Percentiles rank a stretch among this genome's conserved stretches.
Conservation (phyloP, 2,888 invertebrate genomes). For the Stictocephala bisonia region DNA sequence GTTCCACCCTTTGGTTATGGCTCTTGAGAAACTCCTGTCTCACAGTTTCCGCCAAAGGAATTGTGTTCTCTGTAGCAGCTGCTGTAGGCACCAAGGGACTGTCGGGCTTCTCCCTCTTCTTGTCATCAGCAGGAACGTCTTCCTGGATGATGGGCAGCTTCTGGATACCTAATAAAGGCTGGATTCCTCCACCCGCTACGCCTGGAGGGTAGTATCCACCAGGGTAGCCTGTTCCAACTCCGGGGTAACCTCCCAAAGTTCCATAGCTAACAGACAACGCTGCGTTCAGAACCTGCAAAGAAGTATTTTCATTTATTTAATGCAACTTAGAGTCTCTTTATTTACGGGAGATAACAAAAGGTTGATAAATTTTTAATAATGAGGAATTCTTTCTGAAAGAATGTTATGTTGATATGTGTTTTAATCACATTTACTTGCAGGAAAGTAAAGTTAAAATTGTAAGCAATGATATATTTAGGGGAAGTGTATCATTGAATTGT, state of each 20-base stretch:
- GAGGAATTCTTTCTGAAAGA: too few species aligned
- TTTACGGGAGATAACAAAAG: too few species aligned
- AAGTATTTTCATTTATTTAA: too few species aligned
- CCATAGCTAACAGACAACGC: slow-evolving; percentile 27
- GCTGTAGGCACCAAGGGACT: not conserved
- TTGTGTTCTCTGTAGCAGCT: not conserved
- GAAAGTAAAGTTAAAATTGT: too few species aligned
- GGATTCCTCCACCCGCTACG: not conserved
- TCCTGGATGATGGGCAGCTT: slow-evolving; percentile 28
- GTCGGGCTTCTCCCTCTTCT: slow-evolving; percentile 24
- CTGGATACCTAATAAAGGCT: not conserved
- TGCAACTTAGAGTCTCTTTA: too few species aligned
- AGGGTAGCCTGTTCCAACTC: not conserved
- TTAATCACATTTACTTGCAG: too few species aligned
- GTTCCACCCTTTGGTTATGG: slow-evolving; percentile 31
- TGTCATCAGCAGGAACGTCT: slow-evolving; percentile 13
- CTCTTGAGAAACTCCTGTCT: slow-evolving; percentile 11
- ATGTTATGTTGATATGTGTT: too few species aligned
- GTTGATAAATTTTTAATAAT: too few species aligned
- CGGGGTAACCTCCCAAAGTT: not conserved
- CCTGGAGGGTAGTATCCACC: not conserved
- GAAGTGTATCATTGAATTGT: too few species aligned
- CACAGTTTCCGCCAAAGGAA: not conserved
- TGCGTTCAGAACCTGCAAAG: too few species aligned
- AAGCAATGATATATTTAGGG: too few species aligned